Evolutionary conservation across 2,888 invertebrate genomes (phyloP).

Genomic region (Neoascia interrupta): DNA sequence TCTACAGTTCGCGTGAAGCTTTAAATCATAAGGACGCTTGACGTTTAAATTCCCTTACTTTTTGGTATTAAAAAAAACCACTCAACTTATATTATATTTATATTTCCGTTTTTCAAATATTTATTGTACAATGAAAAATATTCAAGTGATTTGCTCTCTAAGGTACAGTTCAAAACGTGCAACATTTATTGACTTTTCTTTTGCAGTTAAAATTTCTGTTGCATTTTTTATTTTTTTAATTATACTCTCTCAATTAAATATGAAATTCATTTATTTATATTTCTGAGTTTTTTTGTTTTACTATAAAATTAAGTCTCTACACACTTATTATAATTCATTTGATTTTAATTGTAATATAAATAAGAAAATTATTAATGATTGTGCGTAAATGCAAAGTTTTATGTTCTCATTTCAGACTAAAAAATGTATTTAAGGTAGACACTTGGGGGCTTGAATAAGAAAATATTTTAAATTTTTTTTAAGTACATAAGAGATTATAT

Average conservation of each 20-base stretch:
- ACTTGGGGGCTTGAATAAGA: slow-evolving; percentile 53
- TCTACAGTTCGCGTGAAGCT: too few relatives aligned
- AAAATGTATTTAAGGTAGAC: slow-evolving; percentile 58
- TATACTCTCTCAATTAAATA: slow-evolving; percentile 42
- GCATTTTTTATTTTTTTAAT: too few relatives aligned
- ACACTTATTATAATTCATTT: slow-evolving; percentile 31
- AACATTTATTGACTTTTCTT: slow-evolving; percentile 28
- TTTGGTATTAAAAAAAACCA: slow-evolving; percentile 1
- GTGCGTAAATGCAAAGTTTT: slow-evolving; percentile 64
- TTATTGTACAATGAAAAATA: slow-evolving; percentile 64
- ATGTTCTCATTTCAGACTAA: slow-evolving; percentile 14
- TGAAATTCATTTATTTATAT: slow-evolving; percentile 21
- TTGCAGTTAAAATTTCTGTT: slow-evolving; percentile 35
- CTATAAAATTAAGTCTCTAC: slow-evolving; percentile 57
- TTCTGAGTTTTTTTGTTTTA: slow-evolving; percentile 5
- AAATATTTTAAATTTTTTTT: slow-evolving; percentile 33
- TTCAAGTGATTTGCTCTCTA: slow-evolving; percentile 59
- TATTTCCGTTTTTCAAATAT: slow-evolving; percentile 58
- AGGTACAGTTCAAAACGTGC: slow-evolving; percentile 67
- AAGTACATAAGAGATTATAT: slow-evolving; percentile 48
- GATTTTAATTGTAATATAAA: slow-evolving; percentile 33
- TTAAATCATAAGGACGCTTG: too few relatives aligned
- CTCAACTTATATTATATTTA: slow-evolving; percentile 29
- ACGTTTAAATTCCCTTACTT: too few relatives aligned
- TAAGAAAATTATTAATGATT: slow-evolving; percentile 40